These are phyloP conservation scores for Pecten maximus DNA, from an alignment of 2,888 invertebrate genomes.

Conservation along the genomic window DNA sequence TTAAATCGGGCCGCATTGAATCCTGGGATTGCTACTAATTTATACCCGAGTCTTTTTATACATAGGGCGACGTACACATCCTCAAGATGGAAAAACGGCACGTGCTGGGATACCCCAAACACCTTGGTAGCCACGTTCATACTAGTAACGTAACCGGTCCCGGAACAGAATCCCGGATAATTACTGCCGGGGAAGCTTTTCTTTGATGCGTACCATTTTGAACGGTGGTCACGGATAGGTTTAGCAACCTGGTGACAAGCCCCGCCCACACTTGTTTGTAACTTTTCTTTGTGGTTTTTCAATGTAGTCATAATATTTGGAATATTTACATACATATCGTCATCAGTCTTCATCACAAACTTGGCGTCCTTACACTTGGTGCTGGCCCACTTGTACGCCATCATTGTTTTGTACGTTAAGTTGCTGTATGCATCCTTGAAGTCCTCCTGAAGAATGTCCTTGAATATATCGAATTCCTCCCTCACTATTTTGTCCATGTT, in stretches of 20 bases:
- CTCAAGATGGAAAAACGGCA: slow-evolving; percentile 75
- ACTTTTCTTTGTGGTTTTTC: not conserved
- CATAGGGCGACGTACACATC: slow-evolving; percentile 74
- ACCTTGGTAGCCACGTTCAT: slow-evolving; percentile 63
- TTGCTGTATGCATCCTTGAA: slow-evolving; percentile 72
- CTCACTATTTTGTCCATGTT: slow-evolving; percentile 47
- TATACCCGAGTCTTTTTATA: slow-evolving; percentile 61
- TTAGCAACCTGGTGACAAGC: slow-evolving; percentile 54
- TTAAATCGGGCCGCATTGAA: slow-evolving; percentile 58
- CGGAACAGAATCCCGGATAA: slow-evolving; percentile 75
- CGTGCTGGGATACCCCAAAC: slow-evolving; percentile 62
- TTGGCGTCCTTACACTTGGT: slow-evolving; percentile 62
- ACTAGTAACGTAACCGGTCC: slow-evolving; percentile 72
- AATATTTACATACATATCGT: slow-evolving; percentile 72
- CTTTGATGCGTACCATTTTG: slow-evolving; percentile 73
- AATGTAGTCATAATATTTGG: slow-evolving; percentile 56
- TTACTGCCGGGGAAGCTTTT: slow-evolving; percentile 63
- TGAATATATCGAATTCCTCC: slow-evolving; percentile 59
- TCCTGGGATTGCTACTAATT: slow-evolving; percentile 57
- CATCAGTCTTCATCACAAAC: slow-evolving; percentile 78
- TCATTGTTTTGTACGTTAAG: slow-evolving; percentile 72
- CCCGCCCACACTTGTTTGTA: slow-evolving; percentile 63
- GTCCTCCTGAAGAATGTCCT: slow-evolving; percentile 67
- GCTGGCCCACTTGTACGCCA: slow-evolving; percentile 65
- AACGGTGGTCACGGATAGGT: slow-evolving; percentile 64